Evolutionary conservation across 2,113 vertebrate genomes (phyloP).

Genomic region (Microtus pennsylvanicus): DNA sequence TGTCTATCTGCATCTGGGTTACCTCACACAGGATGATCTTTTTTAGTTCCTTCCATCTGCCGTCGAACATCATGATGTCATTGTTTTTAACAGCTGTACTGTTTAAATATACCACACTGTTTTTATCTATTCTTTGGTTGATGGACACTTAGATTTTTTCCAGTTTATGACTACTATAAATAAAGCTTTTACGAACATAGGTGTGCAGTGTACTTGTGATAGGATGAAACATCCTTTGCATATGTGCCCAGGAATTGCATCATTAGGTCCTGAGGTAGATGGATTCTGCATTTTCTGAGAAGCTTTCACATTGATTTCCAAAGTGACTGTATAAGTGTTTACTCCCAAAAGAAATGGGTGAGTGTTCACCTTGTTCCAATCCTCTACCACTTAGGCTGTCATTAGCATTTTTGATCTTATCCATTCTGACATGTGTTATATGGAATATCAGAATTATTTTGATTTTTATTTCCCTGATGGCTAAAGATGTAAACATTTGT

Average conservation of each 20-base stretch:
- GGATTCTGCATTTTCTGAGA: background rate
- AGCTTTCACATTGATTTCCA: background rate
- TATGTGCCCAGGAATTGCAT: background rate
- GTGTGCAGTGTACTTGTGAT: background rate
- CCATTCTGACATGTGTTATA: background rate
- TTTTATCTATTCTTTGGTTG: background rate
- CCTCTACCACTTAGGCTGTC: background rate
- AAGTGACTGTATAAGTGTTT: background rate
- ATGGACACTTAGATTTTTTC: background rate
- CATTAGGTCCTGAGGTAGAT: background rate
- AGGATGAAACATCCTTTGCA: background rate
- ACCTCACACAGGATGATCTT: background rate
- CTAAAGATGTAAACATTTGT: background rate
- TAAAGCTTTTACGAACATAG: background rate
- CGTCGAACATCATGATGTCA: background rate
- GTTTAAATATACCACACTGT: background rate
- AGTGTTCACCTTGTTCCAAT: background rate
- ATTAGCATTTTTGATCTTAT: background rate
- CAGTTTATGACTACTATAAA: background rate
- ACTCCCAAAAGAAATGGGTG: background rate
- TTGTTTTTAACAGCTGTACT: background rate
- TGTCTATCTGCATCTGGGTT: background rate
- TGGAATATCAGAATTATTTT: background rate
- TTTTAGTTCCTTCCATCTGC: background rate
- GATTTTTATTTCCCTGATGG: background rate